phyloP scores from a whole-genome alignment of 2,797 vertebrate genomes.

The Arremon brunneinucha region DNA sequence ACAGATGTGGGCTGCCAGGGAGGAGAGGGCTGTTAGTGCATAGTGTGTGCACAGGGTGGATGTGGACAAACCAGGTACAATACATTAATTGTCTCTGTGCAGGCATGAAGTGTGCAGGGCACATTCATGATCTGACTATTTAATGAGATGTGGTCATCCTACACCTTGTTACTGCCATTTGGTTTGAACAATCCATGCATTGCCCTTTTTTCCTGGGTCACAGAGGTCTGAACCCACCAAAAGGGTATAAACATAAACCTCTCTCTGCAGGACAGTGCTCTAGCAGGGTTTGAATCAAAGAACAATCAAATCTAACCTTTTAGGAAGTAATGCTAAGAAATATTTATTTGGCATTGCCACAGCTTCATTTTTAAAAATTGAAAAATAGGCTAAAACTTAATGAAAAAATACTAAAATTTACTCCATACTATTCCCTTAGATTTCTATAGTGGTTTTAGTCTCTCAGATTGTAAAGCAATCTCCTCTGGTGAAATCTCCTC shows the following conservation, averaged over 20 bases:
- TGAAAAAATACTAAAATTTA: background rate
- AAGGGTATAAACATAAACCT: background rate
- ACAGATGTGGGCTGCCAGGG: background rate
- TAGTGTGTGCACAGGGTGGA: background rate
- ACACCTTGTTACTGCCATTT: background rate
- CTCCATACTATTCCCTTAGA: background rate
- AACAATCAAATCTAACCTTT: background rate
- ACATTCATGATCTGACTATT: background rate
- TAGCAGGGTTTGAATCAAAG: background rate
- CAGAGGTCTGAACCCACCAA: background rate
- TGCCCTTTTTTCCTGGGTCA: background rate
- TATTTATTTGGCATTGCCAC: background rate
- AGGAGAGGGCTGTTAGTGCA: background rate
- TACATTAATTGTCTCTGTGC: fast-evolving
- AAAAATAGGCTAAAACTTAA: background rate
- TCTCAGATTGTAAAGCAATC: background rate
- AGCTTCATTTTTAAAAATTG: background rate
- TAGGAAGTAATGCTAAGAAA: background rate
- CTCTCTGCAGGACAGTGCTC: background rate
- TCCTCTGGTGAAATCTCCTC: background rate
- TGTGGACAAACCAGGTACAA: background rate
- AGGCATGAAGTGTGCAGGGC: background rate
- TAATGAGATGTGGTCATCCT: background rate
- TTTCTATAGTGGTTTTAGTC: background rate
- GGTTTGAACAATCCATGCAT: background rate